A percentile compares a stretch with the other conserved stretches of the same genome.
Evolutionary conservation across 2,888 invertebrate species (phyloP).

Genomic region (Alviniconcha strummeri): DNA sequence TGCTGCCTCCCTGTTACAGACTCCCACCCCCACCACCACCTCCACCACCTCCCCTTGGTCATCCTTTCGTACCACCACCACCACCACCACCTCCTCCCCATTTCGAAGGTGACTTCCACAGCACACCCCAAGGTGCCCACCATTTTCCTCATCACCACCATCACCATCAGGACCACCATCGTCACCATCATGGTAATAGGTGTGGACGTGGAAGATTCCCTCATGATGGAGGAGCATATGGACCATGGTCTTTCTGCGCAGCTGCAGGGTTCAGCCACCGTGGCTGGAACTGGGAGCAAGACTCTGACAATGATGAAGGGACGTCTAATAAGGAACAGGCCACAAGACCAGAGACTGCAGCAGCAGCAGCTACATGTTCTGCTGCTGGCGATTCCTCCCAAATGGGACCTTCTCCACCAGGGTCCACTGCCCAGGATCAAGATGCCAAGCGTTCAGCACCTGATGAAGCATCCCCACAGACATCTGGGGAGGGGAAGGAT

Average conservation of each 20-base stretch:
- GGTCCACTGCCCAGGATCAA: no score
- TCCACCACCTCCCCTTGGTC: slow-evolving; percentile 12
- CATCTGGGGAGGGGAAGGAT: not conserved
- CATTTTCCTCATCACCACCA: slow-evolving; percentile 2
- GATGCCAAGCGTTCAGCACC: no score
- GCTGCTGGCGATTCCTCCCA: no score
- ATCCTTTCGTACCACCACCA: slow-evolving; percentile 8
- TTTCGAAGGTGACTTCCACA: not conserved
- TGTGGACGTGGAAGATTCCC: not conserved
- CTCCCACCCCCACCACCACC: not conserved
- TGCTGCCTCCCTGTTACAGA: no score
- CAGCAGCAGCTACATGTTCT: not conserved
- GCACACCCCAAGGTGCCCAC: not conserved
- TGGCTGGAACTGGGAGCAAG: not conserved
- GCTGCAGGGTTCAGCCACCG: not conserved
- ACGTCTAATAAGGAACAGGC: not conserved
- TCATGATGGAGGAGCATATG: not conserved
- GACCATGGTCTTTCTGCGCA: not conserved
- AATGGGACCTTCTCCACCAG: no score
- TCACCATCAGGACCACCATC: not conserved
- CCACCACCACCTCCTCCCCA: slow-evolving; percentile 10
- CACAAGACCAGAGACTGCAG: not conserved
- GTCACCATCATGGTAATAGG: not conserved
- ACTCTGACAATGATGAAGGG: not conserved
- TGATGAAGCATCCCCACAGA: no score